Percentiles rank a stretch among this genome's conserved stretches.
These are phyloP conservation scores for Thaleichthys pacificus DNA, from an alignment of 2,797 vertebrate species.

Conservation along the genomic window DNA sequence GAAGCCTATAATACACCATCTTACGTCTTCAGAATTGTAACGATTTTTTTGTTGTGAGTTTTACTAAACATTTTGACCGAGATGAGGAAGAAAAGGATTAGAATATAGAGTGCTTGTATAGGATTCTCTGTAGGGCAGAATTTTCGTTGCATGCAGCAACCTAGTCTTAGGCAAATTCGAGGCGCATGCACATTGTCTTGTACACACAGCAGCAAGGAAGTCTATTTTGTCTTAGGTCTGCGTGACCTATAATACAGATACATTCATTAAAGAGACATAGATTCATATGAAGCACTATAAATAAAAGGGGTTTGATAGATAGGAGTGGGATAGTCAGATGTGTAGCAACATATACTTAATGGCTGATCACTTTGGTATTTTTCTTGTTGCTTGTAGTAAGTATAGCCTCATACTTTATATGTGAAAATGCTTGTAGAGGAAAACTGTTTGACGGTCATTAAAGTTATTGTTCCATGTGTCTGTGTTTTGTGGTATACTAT, in stretches of 20 bases:
- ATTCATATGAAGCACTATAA: conserved; percentile 25
- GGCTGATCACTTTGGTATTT: conserved; percentile 6
- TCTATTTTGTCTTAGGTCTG: background rate
- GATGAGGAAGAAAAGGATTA: no score
- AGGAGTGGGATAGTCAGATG: background rate
- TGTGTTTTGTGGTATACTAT: no score
- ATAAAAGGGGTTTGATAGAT: background rate
- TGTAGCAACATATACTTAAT: background rate
- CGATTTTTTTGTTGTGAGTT: no score
- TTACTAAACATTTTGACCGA: no score
- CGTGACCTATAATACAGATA: conserved; percentile 1
- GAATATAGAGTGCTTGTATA: no score
- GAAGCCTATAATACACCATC: no score
- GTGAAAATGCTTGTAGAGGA: conserved; percentile 9
- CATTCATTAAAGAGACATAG: conserved; percentile 12
- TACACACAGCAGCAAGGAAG: background rate
- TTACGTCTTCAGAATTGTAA: no score
- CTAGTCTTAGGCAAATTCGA: no score
- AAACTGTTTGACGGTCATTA: conserved; percentile 14
- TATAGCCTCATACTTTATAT: conserved; percentile 4
- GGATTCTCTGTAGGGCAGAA: no score
- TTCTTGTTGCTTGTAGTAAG: conserved; percentile 7
- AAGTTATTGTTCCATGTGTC: conserved; percentile 7
- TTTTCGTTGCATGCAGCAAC: no score
- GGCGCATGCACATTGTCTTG: no score